Conservation (phyloP, 1,140 invertebrate species). For the Drosophila guanche region DNA sequence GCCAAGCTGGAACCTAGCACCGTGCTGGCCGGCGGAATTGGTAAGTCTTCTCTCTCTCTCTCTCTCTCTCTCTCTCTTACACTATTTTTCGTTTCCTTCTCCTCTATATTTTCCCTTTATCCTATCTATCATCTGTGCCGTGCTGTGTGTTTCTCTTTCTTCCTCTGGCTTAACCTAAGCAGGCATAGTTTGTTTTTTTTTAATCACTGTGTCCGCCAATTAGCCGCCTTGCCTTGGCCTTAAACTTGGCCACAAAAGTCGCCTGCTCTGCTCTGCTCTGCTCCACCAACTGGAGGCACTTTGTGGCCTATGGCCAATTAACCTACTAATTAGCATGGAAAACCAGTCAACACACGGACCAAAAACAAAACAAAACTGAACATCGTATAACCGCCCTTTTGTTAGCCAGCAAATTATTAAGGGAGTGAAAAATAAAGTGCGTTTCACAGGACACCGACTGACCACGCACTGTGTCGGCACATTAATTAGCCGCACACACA, state of each 20-base stretch:
- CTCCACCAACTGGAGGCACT: slow-evolving; percentile 28
- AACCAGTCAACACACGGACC: slow-evolving; percentile 43
- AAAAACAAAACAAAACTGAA: slow-evolving; percentile 27
- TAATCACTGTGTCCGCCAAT: slow-evolving; percentile 53
- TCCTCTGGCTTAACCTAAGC: slow-evolving; percentile 11
- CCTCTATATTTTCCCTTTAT: slow-evolving; percentile 4
- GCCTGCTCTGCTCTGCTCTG: slow-evolving; percentile 10
- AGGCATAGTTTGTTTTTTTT: slow-evolving; percentile 4
- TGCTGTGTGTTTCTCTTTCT: slow-evolving; percentile 12
- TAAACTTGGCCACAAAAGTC: slow-evolving; percentile 47
- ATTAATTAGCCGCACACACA: slow-evolving; percentile 67
- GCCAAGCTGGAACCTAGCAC: slow-evolving; percentile 86
- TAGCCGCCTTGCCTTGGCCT: slow-evolving; percentile 43
- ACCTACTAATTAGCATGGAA: slow-evolving; percentile 79
- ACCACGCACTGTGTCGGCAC: slow-evolving; percentile 63
- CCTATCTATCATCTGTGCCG: not conserved
- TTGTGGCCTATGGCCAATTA: slow-evolving; percentile 73
- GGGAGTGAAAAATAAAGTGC: slow-evolving; percentile 37
- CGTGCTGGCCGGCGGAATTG: slow-evolving; percentile 82
- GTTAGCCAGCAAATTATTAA: slow-evolving; percentile 49
- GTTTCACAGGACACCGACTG: slow-evolving; percentile 34
- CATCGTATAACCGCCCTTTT: slow-evolving; percentile 36
- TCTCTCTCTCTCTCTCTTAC: slow-evolving; percentile 5
- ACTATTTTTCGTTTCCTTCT: slow-evolving; percentile 1
- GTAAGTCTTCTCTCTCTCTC: slow-evolving; percentile 67